A percentile compares a stretch with the other conserved stretches of the same genome.
phyloP scores from a whole-genome alignment of 2,113 vertebrate genomes.

The Cochlearius cochlearius region DNA sequence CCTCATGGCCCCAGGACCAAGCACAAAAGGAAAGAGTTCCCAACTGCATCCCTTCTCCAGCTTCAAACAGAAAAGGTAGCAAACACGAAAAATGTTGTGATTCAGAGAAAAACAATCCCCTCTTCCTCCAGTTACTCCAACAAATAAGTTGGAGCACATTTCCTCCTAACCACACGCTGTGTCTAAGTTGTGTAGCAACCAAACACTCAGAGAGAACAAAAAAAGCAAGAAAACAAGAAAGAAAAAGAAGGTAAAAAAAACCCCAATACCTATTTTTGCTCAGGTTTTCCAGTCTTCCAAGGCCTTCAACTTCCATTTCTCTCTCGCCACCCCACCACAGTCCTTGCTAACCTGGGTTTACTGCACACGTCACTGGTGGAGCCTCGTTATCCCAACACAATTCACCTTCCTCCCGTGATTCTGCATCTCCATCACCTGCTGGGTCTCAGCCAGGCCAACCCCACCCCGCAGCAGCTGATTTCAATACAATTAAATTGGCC shows the following conservation, averaged over 20 bases:
- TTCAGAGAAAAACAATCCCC: not conserved
- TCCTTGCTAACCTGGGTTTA: not conserved
- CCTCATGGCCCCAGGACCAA: not conserved
- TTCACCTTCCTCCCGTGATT: not conserved
- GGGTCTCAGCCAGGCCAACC: not conserved
- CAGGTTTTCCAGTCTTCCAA: not conserved
- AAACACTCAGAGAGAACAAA: accelerated
- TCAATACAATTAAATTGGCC: not conserved
- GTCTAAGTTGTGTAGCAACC: accelerated
- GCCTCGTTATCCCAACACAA: accelerated
- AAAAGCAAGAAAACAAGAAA: not conserved
- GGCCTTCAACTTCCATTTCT: accelerated
- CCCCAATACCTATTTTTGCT: not conserved
- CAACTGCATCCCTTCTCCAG: not conserved
- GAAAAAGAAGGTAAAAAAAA: accelerated
- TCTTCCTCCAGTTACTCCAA: not conserved
- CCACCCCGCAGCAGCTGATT: not conserved
- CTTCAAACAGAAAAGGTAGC: not conserved
- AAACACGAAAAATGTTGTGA: accelerated
- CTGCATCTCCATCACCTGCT: not conserved
- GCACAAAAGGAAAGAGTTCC: not conserved
- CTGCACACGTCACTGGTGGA: not conserved
- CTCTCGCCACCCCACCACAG: accelerated
- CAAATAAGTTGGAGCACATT: not conserved
- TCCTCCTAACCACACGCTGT: accelerated